Conservation (phyloP, 2,113 vertebrate species). For the Heterotis niloticus region DNA sequence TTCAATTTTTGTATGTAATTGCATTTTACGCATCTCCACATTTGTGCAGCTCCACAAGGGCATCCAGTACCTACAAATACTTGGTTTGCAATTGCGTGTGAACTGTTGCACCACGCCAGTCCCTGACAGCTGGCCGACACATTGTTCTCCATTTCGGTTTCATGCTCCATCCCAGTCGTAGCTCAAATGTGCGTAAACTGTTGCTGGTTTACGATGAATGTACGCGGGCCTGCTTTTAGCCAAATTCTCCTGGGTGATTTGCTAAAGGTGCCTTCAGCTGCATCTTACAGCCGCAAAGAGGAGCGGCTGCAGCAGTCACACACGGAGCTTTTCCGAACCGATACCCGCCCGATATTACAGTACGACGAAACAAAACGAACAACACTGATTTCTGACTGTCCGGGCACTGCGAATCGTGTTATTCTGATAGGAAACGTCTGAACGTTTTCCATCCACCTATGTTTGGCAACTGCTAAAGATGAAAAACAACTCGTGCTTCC, state of each 20-base stretch:
- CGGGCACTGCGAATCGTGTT: background rate
- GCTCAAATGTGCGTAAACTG: background rate
- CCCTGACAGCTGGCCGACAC: slow-evolving; percentile 2
- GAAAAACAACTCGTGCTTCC: background rate
- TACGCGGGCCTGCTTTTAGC: background rate
- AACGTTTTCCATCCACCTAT: background rate
- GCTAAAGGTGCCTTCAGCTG: background rate
- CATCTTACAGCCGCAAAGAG: background rate
- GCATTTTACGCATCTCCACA: too few species aligned
- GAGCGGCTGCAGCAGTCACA: background rate
- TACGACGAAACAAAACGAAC: background rate
- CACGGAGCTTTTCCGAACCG: background rate
- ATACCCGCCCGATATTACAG: background rate
- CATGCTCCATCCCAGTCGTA: background rate
- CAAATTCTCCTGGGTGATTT: background rate
- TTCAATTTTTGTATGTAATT: too few species aligned
- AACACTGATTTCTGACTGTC: background rate
- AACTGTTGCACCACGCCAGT: too few species aligned
- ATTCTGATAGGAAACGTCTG: background rate
- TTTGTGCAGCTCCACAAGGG: too few species aligned
- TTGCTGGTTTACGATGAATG: background rate
- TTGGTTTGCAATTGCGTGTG: too few species aligned
- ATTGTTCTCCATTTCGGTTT: background rate
- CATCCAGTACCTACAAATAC: too few species aligned
- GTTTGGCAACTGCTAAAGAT: background rate